Evolutionary conservation across 2,113 vertebrate genomes (phyloP), one percentile per base, ranked within the genome.

Genomic region (Loxodonta africana): DNA sequence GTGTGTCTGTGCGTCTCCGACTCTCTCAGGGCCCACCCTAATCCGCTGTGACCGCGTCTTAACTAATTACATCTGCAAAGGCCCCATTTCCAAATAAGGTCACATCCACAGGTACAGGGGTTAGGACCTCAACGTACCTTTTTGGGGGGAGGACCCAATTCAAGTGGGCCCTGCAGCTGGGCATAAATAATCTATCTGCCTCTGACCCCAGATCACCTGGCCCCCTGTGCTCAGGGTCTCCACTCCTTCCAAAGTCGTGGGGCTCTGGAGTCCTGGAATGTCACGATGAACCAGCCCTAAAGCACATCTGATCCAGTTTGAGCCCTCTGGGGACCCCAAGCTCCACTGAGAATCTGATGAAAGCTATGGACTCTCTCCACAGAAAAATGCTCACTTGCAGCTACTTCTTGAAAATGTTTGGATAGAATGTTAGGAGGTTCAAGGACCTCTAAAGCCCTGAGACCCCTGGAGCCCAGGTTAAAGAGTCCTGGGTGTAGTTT

Each of bases 401-500:
- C 37, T 69, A 69, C 71, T 93, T 71, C 71, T 93, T 71, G 20
- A 60, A 88, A 67, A 88, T 65, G n/a, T 77, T 67, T 69, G 62
- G 25, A 37, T 93, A 93, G 48, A 93, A 83, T 33, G 26, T 71
- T 25, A 4, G 30, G 60, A 48, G 37, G n/a, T 69, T 30, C 51
- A 60, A 93, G 41, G 33, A 80, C 20, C n/a, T 67, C 53, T 65
- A 57, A 74, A 83, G 53, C 53, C 48, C 51, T 73, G 41, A 62
- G 78, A 63, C 57, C 28, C 23, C 4, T 7, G 74, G 21, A 60
- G 21, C 6, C 3, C 57, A 86, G 51, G 23, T 81, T 63, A 81
- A n/a, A 44, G 57, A 51, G 60, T 26, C 15, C 14, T 57, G 15
- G 44, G 65, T 65, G 86, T 90, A n/a, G 65, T 65, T 46, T 80